Conservation (phyloP, 2,113 vertebrate species). For the Protomyctophum bolini region DNA sequence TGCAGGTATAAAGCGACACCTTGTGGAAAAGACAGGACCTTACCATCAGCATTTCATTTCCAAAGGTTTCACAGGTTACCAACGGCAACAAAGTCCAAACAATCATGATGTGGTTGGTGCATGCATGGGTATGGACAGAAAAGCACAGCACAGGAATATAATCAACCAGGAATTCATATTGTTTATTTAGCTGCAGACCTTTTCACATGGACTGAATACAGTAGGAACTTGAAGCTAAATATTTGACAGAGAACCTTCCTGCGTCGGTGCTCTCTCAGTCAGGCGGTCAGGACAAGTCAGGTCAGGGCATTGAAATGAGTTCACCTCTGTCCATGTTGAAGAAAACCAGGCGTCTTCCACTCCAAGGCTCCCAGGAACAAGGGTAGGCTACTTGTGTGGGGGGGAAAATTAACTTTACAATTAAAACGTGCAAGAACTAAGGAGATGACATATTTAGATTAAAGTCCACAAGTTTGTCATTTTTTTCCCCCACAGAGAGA, state of each 20-base stretch:
- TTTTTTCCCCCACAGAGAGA: slow-evolving; percentile 38
- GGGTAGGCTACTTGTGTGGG: slow-evolving; percentile 44
- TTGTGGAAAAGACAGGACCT: slow-evolving; percentile 12
- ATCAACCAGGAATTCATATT: too few species aligned
- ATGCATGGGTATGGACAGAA: neutral
- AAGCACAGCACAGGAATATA: neutral
- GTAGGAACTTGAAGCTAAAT: too few species aligned
- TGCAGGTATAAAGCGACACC: slow-evolving; percentile 26
- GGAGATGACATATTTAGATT: neutral
- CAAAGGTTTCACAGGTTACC: slow-evolving; percentile 25
- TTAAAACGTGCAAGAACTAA: neutral
- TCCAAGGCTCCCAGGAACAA: slow-evolving; percentile 38
- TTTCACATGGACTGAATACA: too few species aligned
- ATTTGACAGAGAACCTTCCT: too few species aligned
- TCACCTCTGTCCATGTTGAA: slow-evolving; percentile 75
- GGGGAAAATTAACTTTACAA: neutral
- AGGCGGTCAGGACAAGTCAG: too few species aligned
- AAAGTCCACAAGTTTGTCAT: neutral
- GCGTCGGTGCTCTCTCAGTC: too few species aligned
- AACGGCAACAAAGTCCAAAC: slow-evolving; percentile 51
- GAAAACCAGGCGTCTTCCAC: slow-evolving; percentile 66
- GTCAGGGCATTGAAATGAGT: slow-evolving; percentile 61
- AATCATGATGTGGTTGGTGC: slow-evolving; percentile 9
- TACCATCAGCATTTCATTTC: neutral
- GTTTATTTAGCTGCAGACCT: too few species aligned